Base-by-base conservation (phyloP, 1,140 invertebrate genomes). In the Drosophila murphyi region DNA sequence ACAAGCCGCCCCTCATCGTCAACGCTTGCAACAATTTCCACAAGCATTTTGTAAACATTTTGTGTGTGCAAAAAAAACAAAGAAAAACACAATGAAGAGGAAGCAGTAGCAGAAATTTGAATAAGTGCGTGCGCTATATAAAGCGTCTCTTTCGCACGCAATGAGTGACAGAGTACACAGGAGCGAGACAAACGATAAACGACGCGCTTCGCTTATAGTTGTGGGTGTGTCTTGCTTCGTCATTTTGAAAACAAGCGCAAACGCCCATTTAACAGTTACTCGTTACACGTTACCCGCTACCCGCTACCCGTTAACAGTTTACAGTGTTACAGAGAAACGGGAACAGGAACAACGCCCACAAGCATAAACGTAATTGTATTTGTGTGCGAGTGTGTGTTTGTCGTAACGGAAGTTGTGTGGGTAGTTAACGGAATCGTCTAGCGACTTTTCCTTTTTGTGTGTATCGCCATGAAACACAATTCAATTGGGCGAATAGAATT, bases 391-490 rank as follows among this genome's bases (percentile, higher is more conserved):
- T 35, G 47, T 57, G 32, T 52, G 60, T 70, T 65, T 54, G 62
- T 45, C 64, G 72, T 34, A 88, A 74, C 78, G 85, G 85, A 88
- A 78, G 45, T 61, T 28, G 60, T 83, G 82, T 61, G 80, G 85
- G 68, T 77, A 83, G 85, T 80, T 76, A 80, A 69, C 77, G 85
- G 71, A 88, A 89, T 60, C 80, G 71, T 75, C 68, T 76, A 74
- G 54, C 39, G 77, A 71, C 71, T 78, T 59, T 89, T 20, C 1
- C 20, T 20, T 20, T 20, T 20, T 20, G 20, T 41, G 39, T 83
- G 68, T 89, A 85, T 89, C 78, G 77, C 68, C 70, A 80, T 81
- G 71, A 75, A 80, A 76, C 77, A 88, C 77, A 88, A 82, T 88
- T 88, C 80, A 72, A 88, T 88, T 88, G 80, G 85, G 61, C 54